Evolutionary conservation across 2,888 invertebrate species (phyloP), one percentile per base, ranked within the genome.

Genomic region (Argyra leucocephala): DNA sequence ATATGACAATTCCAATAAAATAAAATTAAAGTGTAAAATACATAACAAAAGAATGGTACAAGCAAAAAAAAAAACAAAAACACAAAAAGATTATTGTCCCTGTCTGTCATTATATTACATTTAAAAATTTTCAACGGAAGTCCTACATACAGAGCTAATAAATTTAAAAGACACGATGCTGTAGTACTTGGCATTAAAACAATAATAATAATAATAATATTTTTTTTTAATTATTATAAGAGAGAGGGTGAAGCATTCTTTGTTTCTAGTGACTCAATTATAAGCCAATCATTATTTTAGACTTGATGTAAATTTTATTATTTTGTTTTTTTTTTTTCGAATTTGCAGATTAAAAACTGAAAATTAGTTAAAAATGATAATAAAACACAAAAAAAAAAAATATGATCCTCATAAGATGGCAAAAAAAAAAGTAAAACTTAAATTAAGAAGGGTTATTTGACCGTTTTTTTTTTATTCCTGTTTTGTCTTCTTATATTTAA

Each of bases 51-150:
- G 70, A 72, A 73, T 70, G 70, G 69, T 62, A 65, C 62, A 37
- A 37, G 12, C 2, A 58, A 22, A 22, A 26, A 7, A 26, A 26
- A 26, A 26, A 26, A 26, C 7, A 26, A 4, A 26, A 26, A 65
- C 68, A 62, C 74, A 74, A 72, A 75, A 74, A 73, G 75, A 78
- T 77, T 78, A 78, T 78, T 78, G 77, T 77, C 76, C 77, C 75
- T 77, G 77, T 78, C 78, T 78, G 77, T 78, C 78, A 77, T 3
- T 26, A 37, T 15, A 63, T 63, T 64, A 18, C 24, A 63, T 64
- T 62, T 61, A 48, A 57, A 65, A 57, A 57, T 6, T 26, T 31
- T 57, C 48, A 26, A 67, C 65, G 1, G 18, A 10, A 61, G 12
- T 61, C 24, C 24, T 61, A 21, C 21, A 31, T n/a, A 64, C 66